Evolutionary conservation across 2,797 vertebrate genomes (phyloP), one percentile per base, ranked within the genome.

Genomic region (Trachops cirrhosus): DNA sequence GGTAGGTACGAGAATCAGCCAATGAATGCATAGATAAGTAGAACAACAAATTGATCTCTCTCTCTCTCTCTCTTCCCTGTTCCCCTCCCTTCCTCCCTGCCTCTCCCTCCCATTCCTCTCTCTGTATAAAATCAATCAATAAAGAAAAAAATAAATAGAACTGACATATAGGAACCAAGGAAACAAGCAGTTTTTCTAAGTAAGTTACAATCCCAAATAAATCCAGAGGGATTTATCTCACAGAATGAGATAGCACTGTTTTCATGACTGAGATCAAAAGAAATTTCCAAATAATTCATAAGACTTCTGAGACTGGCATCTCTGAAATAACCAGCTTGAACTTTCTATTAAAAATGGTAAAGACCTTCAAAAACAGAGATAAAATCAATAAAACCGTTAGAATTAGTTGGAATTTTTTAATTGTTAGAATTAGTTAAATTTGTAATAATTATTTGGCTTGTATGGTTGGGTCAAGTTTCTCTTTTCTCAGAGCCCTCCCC

Each of bases 251-350:
- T 97, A 86, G 95, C 91, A 57, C 92, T 96, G 57, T 93, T 97
- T 97, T 89, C 85, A 96, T 83, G 96, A 93, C 57, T 1, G 24
- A 96, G 86, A 97, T 95, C 88, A 96, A 97, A 97, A 94, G 92
- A 95, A 94, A 46, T 85, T 95, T 96, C 70, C 93, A 97, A 95
- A 94, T 96, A 97, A 97, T 97, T 97, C 79, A 93, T 97, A 87
- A 96, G 82, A 92, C 26, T 96, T 97, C 77, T 95, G 92, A 93
- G 88, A 50, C 74, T 94, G 50, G 64, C 39, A 91, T 92, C 57
- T 96, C 86, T 94, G 90, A 90, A 97, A 92, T 88, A 95, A 82
- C 50, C n/a, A 96, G 85, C 39, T 84, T 94, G 48, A 96, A 94
- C 37, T 90, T 94, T 37, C 39, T 75, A 41, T 90, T 68, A 48